These are phyloP conservation scores for Cantharis rustica DNA, from an alignment of 2,888 invertebrate genomes.

Conservation along the genomic window DNA sequence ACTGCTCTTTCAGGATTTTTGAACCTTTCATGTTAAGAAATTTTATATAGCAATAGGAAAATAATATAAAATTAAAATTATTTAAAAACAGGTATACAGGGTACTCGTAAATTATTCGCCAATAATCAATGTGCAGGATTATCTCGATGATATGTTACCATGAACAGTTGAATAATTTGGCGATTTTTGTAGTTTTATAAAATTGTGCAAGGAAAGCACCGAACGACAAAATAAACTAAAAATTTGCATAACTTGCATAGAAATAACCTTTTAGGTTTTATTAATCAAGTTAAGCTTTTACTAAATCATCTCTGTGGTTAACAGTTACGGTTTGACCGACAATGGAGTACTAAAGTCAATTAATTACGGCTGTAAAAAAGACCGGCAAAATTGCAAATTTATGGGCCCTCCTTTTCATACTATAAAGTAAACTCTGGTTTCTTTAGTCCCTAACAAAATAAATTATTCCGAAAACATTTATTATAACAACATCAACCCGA, in stretches of 20 bases:
- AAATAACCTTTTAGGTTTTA: neutral
- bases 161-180: too few species aligned
- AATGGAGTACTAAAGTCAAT: neutral
- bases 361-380: neutral
- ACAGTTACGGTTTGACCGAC: neutral
- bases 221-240: neutral
- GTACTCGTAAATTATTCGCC: too few species aligned
- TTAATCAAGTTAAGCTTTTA: neutral
- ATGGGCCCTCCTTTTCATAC: neutral
- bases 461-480: neutral
- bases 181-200: neutral
- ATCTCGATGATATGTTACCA: too few species aligned
- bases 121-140: too few species aligned
- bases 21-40: neutral
- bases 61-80: neutral
- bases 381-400: neutral
- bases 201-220: neutral
- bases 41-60: neutral
- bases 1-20: neutral
- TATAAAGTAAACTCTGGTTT: neutral
- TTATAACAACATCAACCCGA: neutral
- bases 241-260: neutral
- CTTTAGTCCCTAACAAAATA: neutral
- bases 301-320: neutral
- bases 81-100: neutral